Percentiles rank a stretch among this genome's conserved stretches.
Conservation (phyloP, 1,140 invertebrate species). For the Apis dorsata region DNA sequence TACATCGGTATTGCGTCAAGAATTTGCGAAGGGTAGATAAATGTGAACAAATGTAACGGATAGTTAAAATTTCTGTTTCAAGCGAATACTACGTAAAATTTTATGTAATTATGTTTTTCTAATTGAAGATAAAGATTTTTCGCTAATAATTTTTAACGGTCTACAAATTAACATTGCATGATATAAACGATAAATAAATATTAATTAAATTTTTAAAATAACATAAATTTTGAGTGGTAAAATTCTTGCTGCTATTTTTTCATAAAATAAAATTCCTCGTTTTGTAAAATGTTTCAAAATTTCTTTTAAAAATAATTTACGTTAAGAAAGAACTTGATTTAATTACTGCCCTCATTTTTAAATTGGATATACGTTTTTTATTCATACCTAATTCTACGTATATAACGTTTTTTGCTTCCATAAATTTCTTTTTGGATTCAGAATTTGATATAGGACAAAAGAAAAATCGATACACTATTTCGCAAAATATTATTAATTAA, state of each 20-base stretch:
- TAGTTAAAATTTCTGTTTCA: neutral
- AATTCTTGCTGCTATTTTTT: neutral
- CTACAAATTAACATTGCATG: no score
- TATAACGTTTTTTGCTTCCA: neutral
- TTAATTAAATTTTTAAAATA: no score
- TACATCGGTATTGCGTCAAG: neutral
- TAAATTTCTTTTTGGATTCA: neutral
- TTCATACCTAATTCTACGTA: no score
- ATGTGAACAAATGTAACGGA: neutral
- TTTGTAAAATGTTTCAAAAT: neutral
- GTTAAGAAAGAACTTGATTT: neutral
- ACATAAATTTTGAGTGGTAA: neutral
- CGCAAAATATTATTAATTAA: neutral
- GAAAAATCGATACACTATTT: no score
- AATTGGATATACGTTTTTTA: conserved; percentile 6
- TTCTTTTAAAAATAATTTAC: neutral
- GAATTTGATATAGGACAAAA: neutral
- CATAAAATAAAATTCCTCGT: neutral
- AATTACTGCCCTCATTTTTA: neutral
- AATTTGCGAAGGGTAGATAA: neutral
- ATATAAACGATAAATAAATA: no score
- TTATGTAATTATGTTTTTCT: no score
- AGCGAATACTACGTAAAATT: neutral
- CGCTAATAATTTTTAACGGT: no score
- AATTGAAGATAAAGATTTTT: no score